Conservation (phyloP, 2,888 invertebrate species). For the Tricholauxania praeusta region DNA sequence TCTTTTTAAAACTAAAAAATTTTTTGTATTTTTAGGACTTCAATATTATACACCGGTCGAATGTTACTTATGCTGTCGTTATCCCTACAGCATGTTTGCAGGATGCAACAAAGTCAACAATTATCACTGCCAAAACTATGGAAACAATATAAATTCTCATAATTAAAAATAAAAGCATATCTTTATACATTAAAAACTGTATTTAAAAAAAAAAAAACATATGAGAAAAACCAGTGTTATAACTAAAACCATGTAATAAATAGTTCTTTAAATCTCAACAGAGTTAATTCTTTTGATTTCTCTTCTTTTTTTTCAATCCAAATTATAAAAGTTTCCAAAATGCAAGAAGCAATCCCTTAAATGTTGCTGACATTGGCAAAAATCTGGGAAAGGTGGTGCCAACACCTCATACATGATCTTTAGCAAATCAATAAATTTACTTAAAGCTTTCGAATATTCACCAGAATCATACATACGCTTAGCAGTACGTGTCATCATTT, state of each 20-base stretch:
- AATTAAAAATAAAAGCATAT: too few relatives aligned
- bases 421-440: conserved; percentile 75
- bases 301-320: conserved; percentile 49
- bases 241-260: too few relatives aligned
- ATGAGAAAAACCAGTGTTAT: too few relatives aligned
- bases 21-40: conserved; percentile 43
- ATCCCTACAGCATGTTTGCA: conserved; percentile 46
- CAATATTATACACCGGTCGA: conserved; percentile 41
- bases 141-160: too few relatives aligned
- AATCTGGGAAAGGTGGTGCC: conserved; percentile 80
- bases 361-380: conserved; percentile 80
- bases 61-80: conserved; percentile 58
- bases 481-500: conserved; percentile 75
- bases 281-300: not conserved
- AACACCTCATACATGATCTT: conserved; percentile 77
- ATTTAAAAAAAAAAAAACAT: too few relatives aligned
- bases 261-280: not conserved
- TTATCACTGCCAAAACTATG: conserved; percentile 42
- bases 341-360: conserved; percentile 77
- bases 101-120: conserved; percentile 53
- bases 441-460: conserved; percentile 74
- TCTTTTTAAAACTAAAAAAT: not conserved
- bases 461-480: conserved; percentile 74
- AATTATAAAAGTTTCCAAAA: conserved; percentile 70
- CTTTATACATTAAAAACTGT: too few relatives aligned